These are phyloP conservation scores for Propithecus coquereli DNA, from an alignment of 2,113 vertebrate genomes.

Conservation along the genomic window DNA sequence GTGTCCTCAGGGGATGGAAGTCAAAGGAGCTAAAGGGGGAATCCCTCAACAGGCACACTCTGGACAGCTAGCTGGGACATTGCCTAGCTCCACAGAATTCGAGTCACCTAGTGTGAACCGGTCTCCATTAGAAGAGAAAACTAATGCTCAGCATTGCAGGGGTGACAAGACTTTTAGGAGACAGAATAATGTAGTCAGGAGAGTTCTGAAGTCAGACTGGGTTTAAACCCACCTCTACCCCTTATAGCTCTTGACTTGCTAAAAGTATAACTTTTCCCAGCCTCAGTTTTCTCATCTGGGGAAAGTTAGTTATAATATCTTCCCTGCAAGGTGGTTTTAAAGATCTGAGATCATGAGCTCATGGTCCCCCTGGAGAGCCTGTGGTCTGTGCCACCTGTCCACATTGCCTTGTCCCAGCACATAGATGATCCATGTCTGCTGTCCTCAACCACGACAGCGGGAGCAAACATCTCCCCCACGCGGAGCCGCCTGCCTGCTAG, in stretches of 20 bases:
- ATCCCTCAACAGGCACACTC: neutral
- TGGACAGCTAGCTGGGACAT: neutral
- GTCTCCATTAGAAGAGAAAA: neutral
- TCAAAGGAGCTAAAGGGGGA: rapidly evolving
- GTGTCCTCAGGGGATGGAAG: rapidly evolving
- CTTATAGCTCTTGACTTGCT: neutral
- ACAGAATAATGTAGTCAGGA: neutral
- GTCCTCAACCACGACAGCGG: rapidly evolving
- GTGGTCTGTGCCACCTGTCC: neutral
- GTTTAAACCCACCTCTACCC: neutral
- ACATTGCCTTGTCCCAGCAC: neutral
- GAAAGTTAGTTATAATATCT: neutral
- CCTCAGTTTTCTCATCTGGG: neutral
- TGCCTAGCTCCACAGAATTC: neutral
- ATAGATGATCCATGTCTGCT: no score
- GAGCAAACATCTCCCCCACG: rapidly evolving
- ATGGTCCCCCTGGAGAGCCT: neutral
- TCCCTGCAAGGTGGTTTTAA: neutral
- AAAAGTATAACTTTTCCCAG: neutral
- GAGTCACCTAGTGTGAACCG: rapidly evolving
- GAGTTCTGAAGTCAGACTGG: neutral
- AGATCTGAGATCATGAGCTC: neutral
- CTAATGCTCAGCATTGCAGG: no score
- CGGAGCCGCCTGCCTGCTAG: rapidly evolving
- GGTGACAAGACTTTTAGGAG: neutral